Percentiles rank a stretch among this genome's conserved stretches.
phyloP scores from a whole-genome alignment of 2,888 invertebrate genomes.

The Apotomis turbidana region DNA sequence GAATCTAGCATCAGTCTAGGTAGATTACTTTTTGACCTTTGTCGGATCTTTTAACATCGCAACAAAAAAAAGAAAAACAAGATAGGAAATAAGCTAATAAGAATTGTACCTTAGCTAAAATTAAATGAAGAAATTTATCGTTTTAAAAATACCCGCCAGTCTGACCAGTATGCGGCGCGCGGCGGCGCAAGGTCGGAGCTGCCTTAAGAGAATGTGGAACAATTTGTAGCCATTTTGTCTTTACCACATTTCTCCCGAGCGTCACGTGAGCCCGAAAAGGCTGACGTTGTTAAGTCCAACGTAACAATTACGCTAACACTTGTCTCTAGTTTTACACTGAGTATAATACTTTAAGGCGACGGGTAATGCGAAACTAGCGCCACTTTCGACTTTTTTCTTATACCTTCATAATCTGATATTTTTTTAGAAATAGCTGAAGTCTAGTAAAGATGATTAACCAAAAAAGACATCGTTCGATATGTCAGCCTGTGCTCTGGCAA shows the following conservation, averaged over 20 bases:
- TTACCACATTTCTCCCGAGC: slow-evolving; percentile 33
- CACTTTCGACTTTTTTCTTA: too few relatives aligned
- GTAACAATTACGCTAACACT: not conserved
- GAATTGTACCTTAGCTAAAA: slow-evolving; percentile 13
- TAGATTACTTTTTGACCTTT: not conserved
- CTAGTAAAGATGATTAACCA: too few relatives aligned
- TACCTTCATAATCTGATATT: too few relatives aligned
- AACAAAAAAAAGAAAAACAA: slow-evolving; percentile 8
- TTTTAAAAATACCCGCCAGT: slow-evolving; percentile 30
- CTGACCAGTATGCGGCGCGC: slow-evolving; percentile 39
- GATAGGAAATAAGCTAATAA: slow-evolving; percentile 1
- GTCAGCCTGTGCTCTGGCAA: too few relatives aligned
- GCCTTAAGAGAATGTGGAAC: slow-evolving; percentile 40
- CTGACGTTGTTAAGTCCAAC: slow-evolving; percentile 6
- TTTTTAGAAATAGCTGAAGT: too few relatives aligned
- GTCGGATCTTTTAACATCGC: not conserved
- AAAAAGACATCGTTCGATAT: too few relatives aligned
- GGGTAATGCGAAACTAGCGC: too few relatives aligned
- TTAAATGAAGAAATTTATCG: slow-evolving; percentile 31
- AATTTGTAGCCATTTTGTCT: slow-evolving; percentile 40
- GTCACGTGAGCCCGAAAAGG: slow-evolving; percentile 18
- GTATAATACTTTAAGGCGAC: not conserved
- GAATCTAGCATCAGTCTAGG: too few relatives aligned
- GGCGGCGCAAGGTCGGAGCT: slow-evolving; percentile 33
- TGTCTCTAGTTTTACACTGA: not conserved